These are phyloP conservation scores for Mandrillus leucophaeus DNA, from an alignment of 2,113 vertebrate genomes.

Conservation along the genomic window DNA sequence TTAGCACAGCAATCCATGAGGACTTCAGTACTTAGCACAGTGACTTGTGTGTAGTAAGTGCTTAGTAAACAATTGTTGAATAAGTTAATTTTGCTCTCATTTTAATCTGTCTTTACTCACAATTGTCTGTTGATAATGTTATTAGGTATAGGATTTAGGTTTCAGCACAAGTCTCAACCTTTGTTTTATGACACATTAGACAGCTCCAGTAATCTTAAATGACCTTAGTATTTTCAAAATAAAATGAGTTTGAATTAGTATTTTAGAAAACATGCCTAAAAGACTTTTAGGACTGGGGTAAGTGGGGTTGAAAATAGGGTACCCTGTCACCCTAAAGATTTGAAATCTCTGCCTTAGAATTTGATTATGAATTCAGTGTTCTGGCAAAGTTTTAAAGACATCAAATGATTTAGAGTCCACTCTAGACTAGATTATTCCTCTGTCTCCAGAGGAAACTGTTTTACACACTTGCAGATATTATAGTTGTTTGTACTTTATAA, in stretches of 20 bases:
- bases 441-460: slow-evolving; percentile 55
- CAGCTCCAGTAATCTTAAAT: not conserved
- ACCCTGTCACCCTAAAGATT: not conserved
- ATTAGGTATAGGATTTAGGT: not conserved
- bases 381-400: slow-evolving; percentile 25
- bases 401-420: slow-evolving; percentile 16
- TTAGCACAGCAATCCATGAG: slow-evolving; percentile 11
- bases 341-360: slow-evolving; percentile 6
- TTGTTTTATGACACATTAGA: not conserved
- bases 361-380: not conserved
- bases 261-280: not conserved
- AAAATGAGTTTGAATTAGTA: slow-evolving; percentile 21
- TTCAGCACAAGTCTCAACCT: not conserved
- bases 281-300: not conserved
- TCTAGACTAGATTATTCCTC: not conserved
- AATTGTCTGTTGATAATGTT: not conserved
- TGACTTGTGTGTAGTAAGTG: not conserved
- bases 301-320: not conserved
- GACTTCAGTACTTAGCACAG: not conserved
- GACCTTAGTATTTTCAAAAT: slow-evolving; percentile 1
- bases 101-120: slow-evolving; percentile 18
- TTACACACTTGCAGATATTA: slow-evolving; percentile 6
- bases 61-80: not conserved
- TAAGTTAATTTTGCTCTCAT: not conserved
- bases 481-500: slow-evolving; percentile 56